A percentile compares a stretch with the other conserved stretches of the same genome.
phyloP scores from a whole-genome alignment of 1,140 invertebrate genomes.

The Drosophila teissieri region DNA sequence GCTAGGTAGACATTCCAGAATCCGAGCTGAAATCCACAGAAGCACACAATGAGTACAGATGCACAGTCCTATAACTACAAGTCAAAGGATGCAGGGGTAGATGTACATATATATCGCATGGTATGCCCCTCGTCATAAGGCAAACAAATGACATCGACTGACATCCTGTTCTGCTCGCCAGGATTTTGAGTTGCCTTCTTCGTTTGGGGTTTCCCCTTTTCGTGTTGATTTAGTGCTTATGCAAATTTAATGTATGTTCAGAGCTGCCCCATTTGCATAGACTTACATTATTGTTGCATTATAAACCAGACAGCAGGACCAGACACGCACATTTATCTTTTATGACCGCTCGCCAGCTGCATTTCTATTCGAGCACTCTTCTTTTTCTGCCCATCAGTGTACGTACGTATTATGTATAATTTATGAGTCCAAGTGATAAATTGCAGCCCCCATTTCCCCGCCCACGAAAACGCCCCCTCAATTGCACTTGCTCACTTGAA shows the following conservation, averaged over 20 bases:
- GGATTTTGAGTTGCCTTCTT: conserved; percentile 20
- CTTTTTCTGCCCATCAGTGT: conserved; percentile 48
- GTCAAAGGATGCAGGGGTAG: neutral
- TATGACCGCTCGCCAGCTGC: conserved; percentile 38
- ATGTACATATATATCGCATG: neutral
- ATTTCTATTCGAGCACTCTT: conserved; percentile 14
- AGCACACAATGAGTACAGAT: conserved; percentile 20
- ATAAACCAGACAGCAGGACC: conserved; percentile 59
- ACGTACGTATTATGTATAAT: conserved; percentile 60
- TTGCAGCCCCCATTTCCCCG: conserved; percentile 19
- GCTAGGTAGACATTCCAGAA: conserved; percentile 16
- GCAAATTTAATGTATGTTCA: conserved; percentile 79
- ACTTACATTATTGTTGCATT: conserved; percentile 79
- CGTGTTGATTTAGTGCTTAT: conserved; percentile 82
- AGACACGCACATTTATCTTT: conserved; percentile 52
- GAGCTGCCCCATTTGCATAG: conserved; percentile 66
- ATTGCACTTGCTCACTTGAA: conserved; percentile 54
- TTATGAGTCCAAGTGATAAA: conserved; percentile 74
- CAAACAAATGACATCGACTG: conserved; percentile 56
- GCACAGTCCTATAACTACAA: conserved; percentile 6
- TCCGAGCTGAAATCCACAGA: conserved; percentile 13
- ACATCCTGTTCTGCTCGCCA: conserved; percentile 34
- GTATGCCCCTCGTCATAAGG: conserved; percentile 41
- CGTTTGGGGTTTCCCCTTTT: conserved; percentile 45
- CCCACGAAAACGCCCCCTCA: conserved; percentile 28